Base-by-base conservation (phyloP, 1,140 invertebrate species). In the Drosophila rhopaloa region DNA sequence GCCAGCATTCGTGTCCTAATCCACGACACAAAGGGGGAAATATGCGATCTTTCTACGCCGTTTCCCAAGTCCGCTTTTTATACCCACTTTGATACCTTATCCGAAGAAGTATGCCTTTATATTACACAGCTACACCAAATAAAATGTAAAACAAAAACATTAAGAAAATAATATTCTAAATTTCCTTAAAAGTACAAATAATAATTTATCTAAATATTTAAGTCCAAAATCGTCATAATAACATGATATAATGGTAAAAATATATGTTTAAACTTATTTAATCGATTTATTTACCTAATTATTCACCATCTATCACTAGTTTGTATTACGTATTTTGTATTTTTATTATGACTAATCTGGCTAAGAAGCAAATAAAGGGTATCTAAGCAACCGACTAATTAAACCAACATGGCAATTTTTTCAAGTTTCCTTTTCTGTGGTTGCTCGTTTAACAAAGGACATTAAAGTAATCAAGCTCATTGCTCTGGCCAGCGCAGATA, bases 401-500 rank as follows among this genome's bases (percentile, higher is more conserved):
- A 4, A 16, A 32, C 0, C 11, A 10, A 8, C 0, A 3, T 5
- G 13, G 0, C 11, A 14, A 10, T 16, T 40, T 40, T 48, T 14
- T 44, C 10, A 4, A 3, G 5, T n/a, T 51, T 43, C 32, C 29
- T 76, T 67, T 7, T n/a, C 9, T 60, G 27, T 35, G 72, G 53
- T 40, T 54, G 51, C 74, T 61, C 74, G 61, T 77, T 77, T 61
- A 67, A 76, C 61, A 76, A 76, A 50, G 44, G 19, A 59, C 72
- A 76, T 76, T 66, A 76, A 76, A 77, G 63, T 70, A 77, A 77
- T 77, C 74, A 77, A 77, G 74, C 74, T 43, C 32, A 51, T 43
- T 77, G 75, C 63, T 19, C 29, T 58, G 19, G 14, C 73, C 73
- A 41, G 38, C 61, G 41, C 19, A 27, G 43, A 44, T 27, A 54